phyloP scores from a whole-genome alignment of 2,888 invertebrate genomes.

The Drosophila rubida region DNA sequence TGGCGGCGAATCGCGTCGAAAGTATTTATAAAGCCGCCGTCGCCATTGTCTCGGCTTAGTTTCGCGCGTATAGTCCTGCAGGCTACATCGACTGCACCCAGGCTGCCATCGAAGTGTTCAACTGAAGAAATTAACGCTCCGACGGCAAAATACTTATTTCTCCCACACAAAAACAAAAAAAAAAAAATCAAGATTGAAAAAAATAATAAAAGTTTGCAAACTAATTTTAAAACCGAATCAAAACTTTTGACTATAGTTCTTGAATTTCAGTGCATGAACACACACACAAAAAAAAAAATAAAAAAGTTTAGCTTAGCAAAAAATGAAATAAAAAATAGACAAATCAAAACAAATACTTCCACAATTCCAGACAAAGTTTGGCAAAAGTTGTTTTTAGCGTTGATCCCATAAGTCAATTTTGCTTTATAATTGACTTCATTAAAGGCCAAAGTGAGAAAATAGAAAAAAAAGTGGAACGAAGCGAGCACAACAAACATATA shows the following conservation, averaged over 20 bases:
- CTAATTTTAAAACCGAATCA: conserved; percentile 17
- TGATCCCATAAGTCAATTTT: conserved; percentile 9
- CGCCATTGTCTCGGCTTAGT: conserved; percentile 68
- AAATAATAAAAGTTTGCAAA: conserved; percentile 29
- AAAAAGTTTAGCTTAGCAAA: conserved; percentile 1
- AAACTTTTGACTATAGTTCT: conserved; percentile 27
- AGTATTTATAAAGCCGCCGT: conserved; percentile 54
- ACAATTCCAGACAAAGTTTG: conserved; percentile 6
- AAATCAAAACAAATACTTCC: conserved; percentile 6
- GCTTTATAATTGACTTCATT: conserved; percentile 14
- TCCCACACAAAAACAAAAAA: background rate
- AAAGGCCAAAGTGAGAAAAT: conserved; percentile 3
- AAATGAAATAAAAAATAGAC: conserved; percentile 7
- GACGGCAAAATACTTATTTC: conserved; percentile 21
- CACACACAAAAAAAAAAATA: conserved; percentile 5
- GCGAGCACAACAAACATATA: background rate
- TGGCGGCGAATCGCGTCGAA: conserved; percentile 32
- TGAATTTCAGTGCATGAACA: conserved; percentile 21
- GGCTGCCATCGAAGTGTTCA: background rate
- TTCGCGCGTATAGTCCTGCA: conserved; percentile 62
- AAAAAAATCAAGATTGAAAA: background rate
- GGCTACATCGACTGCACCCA: conserved; percentile 15
- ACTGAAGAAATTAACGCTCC: conserved; percentile 7
- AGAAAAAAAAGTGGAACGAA: background rate
- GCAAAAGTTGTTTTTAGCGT: conserved; percentile 8